Percentiles rank a stretch among this genome's conserved stretches.
Conservation (phyloP, 2,888 invertebrate species). For the Teinopalpus imperialis region DNA sequence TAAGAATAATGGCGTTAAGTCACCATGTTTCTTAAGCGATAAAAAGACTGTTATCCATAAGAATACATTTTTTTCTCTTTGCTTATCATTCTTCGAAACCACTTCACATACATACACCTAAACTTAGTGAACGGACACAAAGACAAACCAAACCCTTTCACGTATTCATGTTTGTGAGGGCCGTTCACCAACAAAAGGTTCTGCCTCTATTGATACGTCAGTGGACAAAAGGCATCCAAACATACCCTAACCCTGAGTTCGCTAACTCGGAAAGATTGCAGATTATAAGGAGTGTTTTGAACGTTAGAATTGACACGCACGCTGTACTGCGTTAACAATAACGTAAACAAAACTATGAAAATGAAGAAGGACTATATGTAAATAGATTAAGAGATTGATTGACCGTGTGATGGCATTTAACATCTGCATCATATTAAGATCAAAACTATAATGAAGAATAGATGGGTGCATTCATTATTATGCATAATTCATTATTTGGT, state of each 20-base stretch:
- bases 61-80: not conserved
- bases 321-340: not conserved
- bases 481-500: too few relatives aligned
- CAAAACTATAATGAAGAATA: too few relatives aligned
- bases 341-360: too few relatives aligned
- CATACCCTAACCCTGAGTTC: conserved; percentile 20
- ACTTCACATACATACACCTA: conserved; percentile 16
- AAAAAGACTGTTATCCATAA: too few relatives aligned
- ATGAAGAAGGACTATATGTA: too few relatives aligned
- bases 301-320: not conserved
- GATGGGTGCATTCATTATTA: too few relatives aligned
- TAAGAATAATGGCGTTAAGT: too few relatives aligned
- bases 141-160: conserved; percentile 24
- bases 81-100: conserved; percentile 8
- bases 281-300: conserved; percentile 30
- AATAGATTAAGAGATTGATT: too few relatives aligned
- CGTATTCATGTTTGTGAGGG: conserved; percentile 31
- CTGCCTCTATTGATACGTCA: conserved; percentile 35
- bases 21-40: too few relatives aligned
- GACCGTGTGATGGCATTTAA: too few relatives aligned
- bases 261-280: conserved; percentile 34
- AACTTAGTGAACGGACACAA: conserved; percentile 13
- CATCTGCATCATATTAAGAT: too few relatives aligned
- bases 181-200: conserved; percentile 34
- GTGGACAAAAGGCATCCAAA: conserved; percentile 35